Percentiles rank a stretch among this genome's conserved stretches.
Conservation (phyloP, 2,797 vertebrate species). For the Anguilla pacifica region DNA sequence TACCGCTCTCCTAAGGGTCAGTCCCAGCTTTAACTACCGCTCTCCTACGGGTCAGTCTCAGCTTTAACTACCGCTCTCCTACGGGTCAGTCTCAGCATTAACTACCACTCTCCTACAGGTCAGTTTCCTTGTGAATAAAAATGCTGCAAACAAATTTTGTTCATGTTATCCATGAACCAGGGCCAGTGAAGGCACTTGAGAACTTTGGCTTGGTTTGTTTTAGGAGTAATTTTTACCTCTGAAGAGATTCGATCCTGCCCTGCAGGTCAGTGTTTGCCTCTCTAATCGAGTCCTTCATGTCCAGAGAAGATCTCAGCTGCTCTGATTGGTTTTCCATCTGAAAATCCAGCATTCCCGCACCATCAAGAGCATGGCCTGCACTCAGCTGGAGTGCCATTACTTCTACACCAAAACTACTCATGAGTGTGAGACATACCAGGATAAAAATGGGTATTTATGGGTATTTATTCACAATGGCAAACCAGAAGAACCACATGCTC, state of each 20-base stretch:
- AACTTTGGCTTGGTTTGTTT: too few relatives aligned
- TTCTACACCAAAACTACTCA: not conserved
- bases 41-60: not conserved
- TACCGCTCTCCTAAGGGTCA: too few relatives aligned
- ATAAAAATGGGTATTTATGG: not conserved
- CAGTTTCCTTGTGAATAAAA: too few relatives aligned
- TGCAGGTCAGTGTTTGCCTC: constrained; percentile 73
- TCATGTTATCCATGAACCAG: too few relatives aligned
- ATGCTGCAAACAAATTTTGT: too few relatives aligned
- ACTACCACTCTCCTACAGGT: too few relatives aligned
- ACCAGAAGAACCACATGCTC: too few relatives aligned
- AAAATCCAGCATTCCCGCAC: not conserved
- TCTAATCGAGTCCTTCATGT: constrained; percentile 68
- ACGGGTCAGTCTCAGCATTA: not conserved
- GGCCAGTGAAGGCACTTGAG: too few relatives aligned
- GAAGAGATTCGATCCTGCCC: constrained; percentile 71
- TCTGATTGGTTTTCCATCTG: constrained; percentile 67
- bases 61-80: not conserved
- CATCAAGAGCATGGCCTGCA: not conserved
- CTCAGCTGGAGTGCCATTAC: not conserved
- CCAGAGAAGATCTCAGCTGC: constrained; percentile 59
- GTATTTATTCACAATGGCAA: too few relatives aligned
- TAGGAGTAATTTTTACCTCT: constrained; percentile 67
- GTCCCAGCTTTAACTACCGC: not conserved
- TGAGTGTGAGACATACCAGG: not conserved